Percentiles rank a stretch among this genome's conserved stretches.
Conservation (phyloP, 2,113 vertebrate species). For the Otis tarda region DNA sequence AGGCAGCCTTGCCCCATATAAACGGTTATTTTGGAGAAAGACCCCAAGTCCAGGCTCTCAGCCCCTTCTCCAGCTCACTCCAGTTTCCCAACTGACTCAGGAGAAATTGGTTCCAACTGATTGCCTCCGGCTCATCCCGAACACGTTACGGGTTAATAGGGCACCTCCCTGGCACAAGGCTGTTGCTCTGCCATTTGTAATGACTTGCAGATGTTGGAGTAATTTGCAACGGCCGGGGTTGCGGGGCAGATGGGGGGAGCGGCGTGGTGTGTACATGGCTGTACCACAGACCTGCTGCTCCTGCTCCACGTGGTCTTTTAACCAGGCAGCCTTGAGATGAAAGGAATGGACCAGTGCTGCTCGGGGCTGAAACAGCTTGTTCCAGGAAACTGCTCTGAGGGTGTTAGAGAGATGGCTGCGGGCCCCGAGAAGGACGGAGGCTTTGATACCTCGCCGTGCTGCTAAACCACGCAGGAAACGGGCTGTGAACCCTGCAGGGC, state of each 20-base stretch:
- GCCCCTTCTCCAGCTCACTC: background rate
- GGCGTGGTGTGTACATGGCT: background rate
- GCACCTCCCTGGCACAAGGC: background rate
- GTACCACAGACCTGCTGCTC: background rate
- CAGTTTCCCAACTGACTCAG: background rate
- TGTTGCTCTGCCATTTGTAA: background rate
- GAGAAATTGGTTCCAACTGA: background rate
- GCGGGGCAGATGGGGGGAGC: rapidly evolving
- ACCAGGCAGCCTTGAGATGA: background rate
- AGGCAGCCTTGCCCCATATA: background rate
- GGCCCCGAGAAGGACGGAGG: background rate
- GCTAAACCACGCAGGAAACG: background rate
- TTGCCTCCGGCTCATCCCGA: background rate
- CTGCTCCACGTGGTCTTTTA: background rate
- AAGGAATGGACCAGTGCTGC: background rate
- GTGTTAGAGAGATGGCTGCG: background rate
- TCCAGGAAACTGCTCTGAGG: background rate
- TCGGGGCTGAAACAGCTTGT: background rate
- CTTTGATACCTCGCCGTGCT: background rate
- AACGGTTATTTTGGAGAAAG: background rate
- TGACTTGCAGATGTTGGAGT: background rate
- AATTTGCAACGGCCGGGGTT: background rate
- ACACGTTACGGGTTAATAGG: background rate
- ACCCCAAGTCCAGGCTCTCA: background rate
- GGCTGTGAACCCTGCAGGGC: background rate